Evolutionary conservation across 2,888 invertebrate species (phyloP).

Genomic region (Caenorhabditis japonica): DNA sequence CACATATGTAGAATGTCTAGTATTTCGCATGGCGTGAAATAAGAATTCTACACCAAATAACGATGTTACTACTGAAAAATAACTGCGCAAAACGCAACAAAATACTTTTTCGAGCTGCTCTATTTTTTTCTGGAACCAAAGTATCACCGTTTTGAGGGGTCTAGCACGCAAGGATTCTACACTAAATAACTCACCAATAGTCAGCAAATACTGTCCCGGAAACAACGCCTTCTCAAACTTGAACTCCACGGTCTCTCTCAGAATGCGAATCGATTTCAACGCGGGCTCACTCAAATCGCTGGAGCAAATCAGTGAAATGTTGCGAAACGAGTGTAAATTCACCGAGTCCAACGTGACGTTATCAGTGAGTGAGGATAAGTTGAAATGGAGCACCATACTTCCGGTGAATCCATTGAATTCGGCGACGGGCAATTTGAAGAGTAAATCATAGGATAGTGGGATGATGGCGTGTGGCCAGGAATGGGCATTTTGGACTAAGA

Average conservation of each 20-base stretch:
- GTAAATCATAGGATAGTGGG: conserved; percentile 57
- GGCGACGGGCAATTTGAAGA: conserved; percentile 55
- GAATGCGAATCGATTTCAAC: conserved; percentile 57
- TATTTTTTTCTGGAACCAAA: too few species aligned
- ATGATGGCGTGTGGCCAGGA: conserved; percentile 28
- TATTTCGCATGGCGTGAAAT: too few species aligned
- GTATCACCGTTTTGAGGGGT: too few species aligned
- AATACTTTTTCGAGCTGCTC: too few species aligned
- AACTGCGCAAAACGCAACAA: too few species aligned
- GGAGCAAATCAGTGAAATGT: conserved; percentile 58
- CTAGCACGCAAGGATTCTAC: too few species aligned
- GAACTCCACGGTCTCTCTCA: conserved; percentile 53
- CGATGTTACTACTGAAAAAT: too few species aligned
- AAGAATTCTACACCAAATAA: too few species aligned
- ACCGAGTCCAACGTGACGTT: conserved; percentile 56
- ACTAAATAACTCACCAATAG: conserved; percentile 59
- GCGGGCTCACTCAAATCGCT: conserved; percentile 41
- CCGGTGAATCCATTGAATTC: conserved; percentile 58
- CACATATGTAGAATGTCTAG: too few species aligned
- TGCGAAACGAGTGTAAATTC: conserved; percentile 57
- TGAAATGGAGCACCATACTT: conserved; percentile 59
- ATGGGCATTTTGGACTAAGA: conserved; percentile 5
- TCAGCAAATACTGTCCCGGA: conserved; percentile 60
- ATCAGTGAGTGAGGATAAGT: conserved; percentile 32
- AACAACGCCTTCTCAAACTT: conserved; percentile 38